Base-by-base conservation (phyloP, 2,888 invertebrate species). In the Lasioglossum figueresi region DNA sequence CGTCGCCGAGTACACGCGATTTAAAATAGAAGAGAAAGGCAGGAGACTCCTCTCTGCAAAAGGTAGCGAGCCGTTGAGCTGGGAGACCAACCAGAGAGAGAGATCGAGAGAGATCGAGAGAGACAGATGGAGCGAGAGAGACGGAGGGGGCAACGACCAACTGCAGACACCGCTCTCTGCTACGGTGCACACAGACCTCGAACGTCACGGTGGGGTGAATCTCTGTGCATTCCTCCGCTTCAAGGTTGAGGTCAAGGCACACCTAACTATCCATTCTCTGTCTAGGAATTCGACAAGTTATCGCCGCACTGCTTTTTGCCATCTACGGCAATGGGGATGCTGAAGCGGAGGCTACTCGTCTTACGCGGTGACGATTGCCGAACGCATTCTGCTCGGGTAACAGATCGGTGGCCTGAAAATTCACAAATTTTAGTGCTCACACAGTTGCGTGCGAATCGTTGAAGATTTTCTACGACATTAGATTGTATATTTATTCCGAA, bases 191-290 rank as follows among this genome's bases (percentile, higher is more conserved):
- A 78, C 79, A 27, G 81, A 82, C 76, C 76, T 71, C 75, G 66
- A 87, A 84, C 83, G 88, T 88, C 78, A 84, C 85, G 85, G 84
- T 76, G 71, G 52, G 75, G 76, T 81, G 79, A 82, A 23, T 77
- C 84, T 72, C 75, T 43, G 78, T 89, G 91, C 93, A 93, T 94
- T 93, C 93, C 92, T 88, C 77, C 82, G 90, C 87, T 88, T 89
- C 94, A 93, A 94, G 93, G 93, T 92, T 93, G 91, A 92, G 93
- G 93, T 93, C 94, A 93, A 94, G 93, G 91, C 87, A 92, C 93
- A 93, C 90, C 89, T 91, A 91, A 92, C 92, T 90, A 90, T 90
- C 88, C 90, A 82, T 76, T 68, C 84, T 79, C 78, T 31, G 73
- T 73, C 79, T 82, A 74, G 70, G 34, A 78, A 63, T 76, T 80